Evolutionary conservation across 2,888 invertebrate genomes (phyloP), one percentile per base, ranked within the genome.

Genomic region (Hylaea fasciaria): DNA sequence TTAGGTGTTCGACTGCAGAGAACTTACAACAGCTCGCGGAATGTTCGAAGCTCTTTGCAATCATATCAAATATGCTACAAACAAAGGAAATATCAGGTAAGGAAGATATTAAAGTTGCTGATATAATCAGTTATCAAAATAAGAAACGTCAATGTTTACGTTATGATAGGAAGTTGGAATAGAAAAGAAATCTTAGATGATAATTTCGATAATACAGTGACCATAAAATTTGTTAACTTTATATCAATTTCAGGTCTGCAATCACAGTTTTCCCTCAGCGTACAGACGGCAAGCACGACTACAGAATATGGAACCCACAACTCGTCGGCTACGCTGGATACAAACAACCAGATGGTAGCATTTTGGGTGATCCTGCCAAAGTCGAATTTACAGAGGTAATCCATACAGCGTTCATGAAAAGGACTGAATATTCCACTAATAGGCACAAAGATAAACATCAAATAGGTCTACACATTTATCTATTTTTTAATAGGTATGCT

Each of bases 11-110:
- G 98, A 98, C 89, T 98, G 98, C 74, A 95, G 98, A 70, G 97
- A 97, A 84, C 98, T 98, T 51, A 97, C 97, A 32, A 98, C 98
- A 5, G 97, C 98, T 0, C 96, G 97, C 72, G 98, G 98, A 62
- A 98, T 98, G 98, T 99, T 98, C 80, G 98, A 98, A 82, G 98
- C 98, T 0, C 93, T 98, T 61, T 98, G 98, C 89, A 98, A 97
- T 90, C 98, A 98, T 87, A 98, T 99, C 76, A 98, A 98, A 89
- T 98, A 98, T 89, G 96, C 96, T 71, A 98, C 98, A 22, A 98
- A 99, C 88, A 98, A 97, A 92, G 98, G 98, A 77, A 98, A 98
- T 87, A 96, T 98, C 71, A 95, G 98, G 98, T 98, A 72, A 55
- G 13, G 50, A 53, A 41, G 4, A 7, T 5, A 37, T 12, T 37